These are phyloP conservation scores for Drosophila neocordata DNA, from an alignment of 1,140 invertebrate species.

Conservation along the genomic window DNA sequence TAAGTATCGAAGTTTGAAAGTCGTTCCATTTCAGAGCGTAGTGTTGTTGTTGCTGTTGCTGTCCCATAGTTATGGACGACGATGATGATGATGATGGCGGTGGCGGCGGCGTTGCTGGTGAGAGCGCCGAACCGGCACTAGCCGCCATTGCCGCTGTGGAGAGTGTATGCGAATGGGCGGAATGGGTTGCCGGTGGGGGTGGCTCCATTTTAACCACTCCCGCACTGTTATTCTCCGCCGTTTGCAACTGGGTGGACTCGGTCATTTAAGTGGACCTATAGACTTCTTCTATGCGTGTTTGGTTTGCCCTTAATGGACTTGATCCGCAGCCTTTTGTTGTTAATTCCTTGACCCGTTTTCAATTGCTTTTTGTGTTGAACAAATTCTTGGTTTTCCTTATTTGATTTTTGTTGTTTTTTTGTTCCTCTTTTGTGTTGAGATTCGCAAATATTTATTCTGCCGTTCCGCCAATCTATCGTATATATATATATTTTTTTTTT, in stretches of 20 bases:
- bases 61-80: not conserved
- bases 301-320: constrained; percentile 58
- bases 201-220: constrained; percentile 82
- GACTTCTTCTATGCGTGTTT: constrained; percentile 30
- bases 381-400: constrained; percentile 31
- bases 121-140: constrained; percentile 55
- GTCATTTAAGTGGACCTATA: constrained; percentile 73
- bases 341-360: constrained; percentile 52
- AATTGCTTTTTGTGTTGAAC: constrained; percentile 28
- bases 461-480: constrained; percentile 37
- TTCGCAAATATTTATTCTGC: constrained; percentile 70
- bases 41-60: constrained; percentile 85
- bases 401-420: constrained; percentile 14
- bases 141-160: constrained; percentile 61
- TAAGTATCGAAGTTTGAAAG: constrained; percentile 94
- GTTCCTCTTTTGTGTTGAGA: constrained; percentile 20
- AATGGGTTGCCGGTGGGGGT: constrained; percentile 74
- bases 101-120: constrained; percentile 61
- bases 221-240: constrained; percentile 82
- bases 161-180: constrained; percentile 45
- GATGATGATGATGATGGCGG: constrained; percentile 85
- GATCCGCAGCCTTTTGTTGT: constrained; percentile 58
- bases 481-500: constrained; percentile 1
- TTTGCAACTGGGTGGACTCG: constrained; percentile 82
- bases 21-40: constrained; percentile 97